phyloP scores from a whole-genome alignment of 1,140 invertebrate genomes.

The Calycopis cecrops region DNA sequence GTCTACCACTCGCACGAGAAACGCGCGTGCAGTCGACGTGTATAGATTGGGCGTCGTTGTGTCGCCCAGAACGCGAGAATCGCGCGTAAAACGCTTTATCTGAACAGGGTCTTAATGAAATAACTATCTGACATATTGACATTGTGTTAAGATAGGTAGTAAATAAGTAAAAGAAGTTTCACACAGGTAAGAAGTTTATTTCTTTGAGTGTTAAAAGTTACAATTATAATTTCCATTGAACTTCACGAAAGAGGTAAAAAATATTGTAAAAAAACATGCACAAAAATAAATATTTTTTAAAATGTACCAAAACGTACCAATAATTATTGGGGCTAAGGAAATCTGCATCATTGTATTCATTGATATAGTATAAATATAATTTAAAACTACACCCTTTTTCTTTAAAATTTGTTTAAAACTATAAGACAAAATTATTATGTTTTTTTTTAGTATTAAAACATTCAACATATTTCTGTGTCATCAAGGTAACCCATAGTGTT shows the following conservation, averaged over 20 bases:
- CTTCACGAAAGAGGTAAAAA: slow-evolving; percentile 14
- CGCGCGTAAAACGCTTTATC: too few relatives aligned
- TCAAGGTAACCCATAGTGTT: slow-evolving; percentile 23
- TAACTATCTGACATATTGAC: too few relatives aligned
- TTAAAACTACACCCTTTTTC: slow-evolving; percentile 28
- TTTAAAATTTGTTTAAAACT: slow-evolving; percentile 19
- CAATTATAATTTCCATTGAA: slow-evolving; percentile 37
- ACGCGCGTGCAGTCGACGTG: too few relatives aligned
- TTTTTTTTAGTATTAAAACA: slow-evolving; percentile 31
- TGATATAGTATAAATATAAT: slow-evolving; percentile 23
- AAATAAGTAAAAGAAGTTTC: slow-evolving; percentile 41
- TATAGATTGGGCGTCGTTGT: too few relatives aligned
- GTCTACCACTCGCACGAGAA: too few relatives aligned
- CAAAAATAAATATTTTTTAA: slow-evolving; percentile 8
- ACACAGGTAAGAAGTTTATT: slow-evolving; percentile 59
- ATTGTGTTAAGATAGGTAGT: neutral
- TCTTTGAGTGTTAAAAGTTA: slow-evolving; percentile 42
- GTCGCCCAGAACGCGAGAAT: too few relatives aligned
- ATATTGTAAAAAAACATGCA: slow-evolving; percentile 24
- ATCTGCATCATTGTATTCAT: slow-evolving; percentile 39
- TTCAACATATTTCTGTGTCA: slow-evolving; percentile 19
- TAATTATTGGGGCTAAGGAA: slow-evolving; percentile 43
- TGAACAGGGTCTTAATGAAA: too few relatives aligned
- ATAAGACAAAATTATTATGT: slow-evolving; percentile 23
- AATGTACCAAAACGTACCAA: slow-evolving; percentile 18